Base-by-base conservation (phyloP, 2,113 vertebrate species). In the Dryoscopus gambensis region DNA sequence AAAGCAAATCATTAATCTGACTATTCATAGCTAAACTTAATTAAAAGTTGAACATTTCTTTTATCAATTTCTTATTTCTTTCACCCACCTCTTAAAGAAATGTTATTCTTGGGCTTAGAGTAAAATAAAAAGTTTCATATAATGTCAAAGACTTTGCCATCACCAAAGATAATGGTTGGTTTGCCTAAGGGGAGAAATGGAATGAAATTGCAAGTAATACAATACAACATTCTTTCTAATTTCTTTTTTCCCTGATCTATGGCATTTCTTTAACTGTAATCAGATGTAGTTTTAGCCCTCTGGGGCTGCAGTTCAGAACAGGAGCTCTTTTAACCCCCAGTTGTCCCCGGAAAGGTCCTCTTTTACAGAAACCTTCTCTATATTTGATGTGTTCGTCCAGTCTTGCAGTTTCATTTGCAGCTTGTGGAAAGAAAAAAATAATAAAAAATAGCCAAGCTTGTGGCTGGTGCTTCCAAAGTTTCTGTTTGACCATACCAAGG, bases 151-250 rank as follows among this genome's bases (percentile, higher is more conserved):
- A 69, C 70, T 95, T 91, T 31, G 10, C 46, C n/a, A 33, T 95
- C 64, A 95, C 80, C 77, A 95, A 92, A 95, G 82, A 68, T 71
- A 93, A 89, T 20, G 28, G 27, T 93, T 95, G 86, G 28, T 90
- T 96, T 89, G 64, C 79, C 82, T 93, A 78, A 53, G 40, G 88
- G 39, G 33, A 60, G 74, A 95, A 92, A 84, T 28, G 0, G 53
- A 97, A 86, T 78, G 40, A 95, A 95, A 93, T 78, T 93, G 70
- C 76, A 71, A 88, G 47, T 91, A 89, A 93, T 56, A 86, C 22
- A 88, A 97, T 44, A 44, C 42, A 97, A 88, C 42, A 60, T 77
- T 63, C 53, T 78, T 78, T 95, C 55, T 77, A 83, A 90, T 92
- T 94, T 79, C 14, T 90, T 91, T 94, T 91, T 57, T 57, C 46